Conservation (phyloP, 2,113 vertebrate genomes). For the Nibea coibor region DNA sequence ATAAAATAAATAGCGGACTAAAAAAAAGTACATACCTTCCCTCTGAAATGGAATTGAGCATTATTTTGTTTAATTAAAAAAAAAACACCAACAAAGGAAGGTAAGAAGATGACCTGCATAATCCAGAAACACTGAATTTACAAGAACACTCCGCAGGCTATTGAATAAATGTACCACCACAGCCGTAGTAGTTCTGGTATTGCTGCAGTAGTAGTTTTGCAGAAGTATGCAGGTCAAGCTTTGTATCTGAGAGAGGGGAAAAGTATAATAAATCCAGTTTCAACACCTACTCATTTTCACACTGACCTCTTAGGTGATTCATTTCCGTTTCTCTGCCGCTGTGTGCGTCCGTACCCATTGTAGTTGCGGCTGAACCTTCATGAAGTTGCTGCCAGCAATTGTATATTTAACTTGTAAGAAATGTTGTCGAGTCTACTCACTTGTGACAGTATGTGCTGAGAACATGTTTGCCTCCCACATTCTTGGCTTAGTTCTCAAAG, state of each 20-base stretch:
- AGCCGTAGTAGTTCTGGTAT: not conserved
- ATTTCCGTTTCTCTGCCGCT: slow-evolving; percentile 25
- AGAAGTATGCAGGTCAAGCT: not conserved
- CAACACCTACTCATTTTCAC: slow-evolving; percentile 7
- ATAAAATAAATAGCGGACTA: too few relatives aligned
- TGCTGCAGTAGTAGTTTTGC: not conserved
- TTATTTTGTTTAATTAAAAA: too few relatives aligned
- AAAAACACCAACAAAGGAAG: too few relatives aligned
- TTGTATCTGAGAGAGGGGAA: slow-evolving; percentile 1
- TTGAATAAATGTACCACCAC: too few relatives aligned
- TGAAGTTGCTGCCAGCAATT: slow-evolving; percentile 6
- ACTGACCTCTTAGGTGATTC: slow-evolving; percentile 10
- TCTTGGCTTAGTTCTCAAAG: not conserved
- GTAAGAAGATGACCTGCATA: too few relatives aligned
- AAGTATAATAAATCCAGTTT: slow-evolving; percentile 11
- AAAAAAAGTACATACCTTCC: too few relatives aligned
- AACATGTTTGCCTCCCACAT: slow-evolving; percentile 16
- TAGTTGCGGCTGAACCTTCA: slow-evolving; percentile 1
- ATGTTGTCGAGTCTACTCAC: slow-evolving; percentile 5
- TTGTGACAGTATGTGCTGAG: slow-evolving; percentile 16
- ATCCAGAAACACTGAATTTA: too few relatives aligned
- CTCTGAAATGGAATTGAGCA: too few relatives aligned
- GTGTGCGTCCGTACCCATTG: slow-evolving; percentile 23
- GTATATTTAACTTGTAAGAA: slow-evolving; percentile 26
- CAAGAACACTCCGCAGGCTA: too few relatives aligned